Base-by-base conservation (phyloP, 2,797 vertebrate species). In the Cyclura pinguis region DNA sequence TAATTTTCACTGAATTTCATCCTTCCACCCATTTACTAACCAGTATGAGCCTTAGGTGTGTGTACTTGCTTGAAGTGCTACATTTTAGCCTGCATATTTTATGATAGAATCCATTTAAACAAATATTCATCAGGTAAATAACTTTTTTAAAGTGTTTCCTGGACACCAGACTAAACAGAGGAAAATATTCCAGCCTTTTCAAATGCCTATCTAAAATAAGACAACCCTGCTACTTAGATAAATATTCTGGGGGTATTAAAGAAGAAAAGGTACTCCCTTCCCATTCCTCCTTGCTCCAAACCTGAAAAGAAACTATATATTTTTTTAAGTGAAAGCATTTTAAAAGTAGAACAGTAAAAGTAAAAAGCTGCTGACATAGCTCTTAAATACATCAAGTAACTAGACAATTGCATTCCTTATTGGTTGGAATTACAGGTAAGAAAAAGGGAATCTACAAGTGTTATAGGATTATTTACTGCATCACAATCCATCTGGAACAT, bases 331-430 rank as follows among this genome's bases (percentile, higher is more conserved):
- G 81, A 73, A 84, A 55, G 0, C 3, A 2, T 57, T 42, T 47
- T 87, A 92, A 91, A 72, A 57, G 81, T 92, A 90, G 91, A 93
- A 78, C 8, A n/a, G 82, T 62, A 80, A 84, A 84, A 85, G 18
- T 72, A 59, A 84, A 90, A 87, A 93, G 4, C 74, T 86, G 92
- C 55, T 20, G 14, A 24, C 52, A 59, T 91, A 69, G 89, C 57
- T 0, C 27, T 87, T 77, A 67, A 76, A 77, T 67, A 18, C 24
- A 42, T 32, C 13, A 38, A n/a, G 47, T 55, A 91, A 59, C 64
- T 14, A 80, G 84, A 32, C 3, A 18, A 74, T 89, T 52, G 16
- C 52, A 35, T 76, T 35, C n/a, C n/a, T 32, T 76, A 64, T 77
- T 42, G 80, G 72, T n/a, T 83, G 50, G 38, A 87, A 67, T 67